Evolutionary conservation across 2,797 vertebrate species (phyloP), one percentile per base, ranked within the genome.

Genomic region (Bradypodion pumilum): DNA sequence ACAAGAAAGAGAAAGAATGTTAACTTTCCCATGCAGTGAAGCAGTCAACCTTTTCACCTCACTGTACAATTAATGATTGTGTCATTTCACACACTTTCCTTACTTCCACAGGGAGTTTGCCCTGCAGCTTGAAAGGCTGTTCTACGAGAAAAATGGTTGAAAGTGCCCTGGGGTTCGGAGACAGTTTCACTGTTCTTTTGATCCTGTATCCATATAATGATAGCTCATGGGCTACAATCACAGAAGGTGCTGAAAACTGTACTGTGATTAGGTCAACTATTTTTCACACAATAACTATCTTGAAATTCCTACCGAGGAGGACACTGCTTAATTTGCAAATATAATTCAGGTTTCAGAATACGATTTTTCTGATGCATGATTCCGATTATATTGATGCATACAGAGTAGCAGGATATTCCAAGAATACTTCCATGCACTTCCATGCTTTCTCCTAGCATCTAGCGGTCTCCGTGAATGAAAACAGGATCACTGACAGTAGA

Each of bases 131-230:
- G 42, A 70, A 74, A 3, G 25, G 46, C 69, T 66, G 44, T 21
- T 52, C 35, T 79, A 66, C 62, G 60, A 85, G 78, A 80, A n/a
- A 52, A 66, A 66, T 7, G 7, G 32, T 25, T 19, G 15, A 23
- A 77, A 84, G 52, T 59, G 19, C 40, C 65, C 42, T 49, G 32
- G 56, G 8, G 52, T 23, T 78, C 52, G 37, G 9, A 35, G 29
- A 76, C 16, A 66, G 68, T 78, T 63, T 63, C 32, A 62, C 60
- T 46, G 29, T 66, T 65, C 70, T 80, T 85, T 85, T 65, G n/a
- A 66, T 74, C 23, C 78, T 49, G 1, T 78, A 25, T 42, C 60
- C 32, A n/a, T n/a, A 70, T 40, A 62, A 42, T 42, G 49, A n/a
- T 35, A n/a, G 25, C 4, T 75, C 46, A 42, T 35, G 7, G 7